Conservation (phyloP, 2,113 vertebrate species). For the Stegastes partitus region DNA sequence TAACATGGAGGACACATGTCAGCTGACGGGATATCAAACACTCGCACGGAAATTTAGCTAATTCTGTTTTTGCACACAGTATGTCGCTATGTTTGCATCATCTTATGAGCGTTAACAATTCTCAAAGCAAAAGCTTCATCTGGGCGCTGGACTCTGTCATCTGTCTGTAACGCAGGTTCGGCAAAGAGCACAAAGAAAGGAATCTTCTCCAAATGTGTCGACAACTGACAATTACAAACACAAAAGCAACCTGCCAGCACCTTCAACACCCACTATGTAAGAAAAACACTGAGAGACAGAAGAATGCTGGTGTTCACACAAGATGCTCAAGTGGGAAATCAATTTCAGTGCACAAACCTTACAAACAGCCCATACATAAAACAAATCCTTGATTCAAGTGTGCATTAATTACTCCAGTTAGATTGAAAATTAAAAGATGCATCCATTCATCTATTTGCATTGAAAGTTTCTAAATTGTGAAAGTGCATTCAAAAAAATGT, state of each 20-base stretch:
- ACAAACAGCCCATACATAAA: constrained; percentile 41
- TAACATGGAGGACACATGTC: constrained; percentile 58
- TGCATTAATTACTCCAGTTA: constrained; percentile 20
- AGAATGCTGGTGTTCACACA: constrained; percentile 11
- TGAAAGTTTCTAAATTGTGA: constrained; percentile 12
- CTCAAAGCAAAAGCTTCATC: not conserved
- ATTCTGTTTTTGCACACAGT: not conserved
- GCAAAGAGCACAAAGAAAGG: constrained; percentile 8
- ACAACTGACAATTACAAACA: constrained; percentile 27
- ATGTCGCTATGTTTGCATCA: not conserved
- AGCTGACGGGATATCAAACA: constrained; percentile 42
- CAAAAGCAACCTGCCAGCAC: constrained; percentile 24
- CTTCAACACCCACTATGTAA: constrained; percentile 9
- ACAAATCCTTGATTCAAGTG: constrained; percentile 41
- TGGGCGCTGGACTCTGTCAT: not conserved
- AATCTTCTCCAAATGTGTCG: constrained; percentile 24
- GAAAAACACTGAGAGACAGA: not conserved
- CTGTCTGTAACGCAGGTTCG: constrained; percentile 5
- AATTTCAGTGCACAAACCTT: constrained; percentile 11
- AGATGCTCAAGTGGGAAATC: constrained; percentile 20
- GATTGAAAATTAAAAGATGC: not conserved
- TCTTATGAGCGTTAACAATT: not conserved
- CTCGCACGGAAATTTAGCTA: not conserved
- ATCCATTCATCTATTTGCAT: constrained; percentile 33
- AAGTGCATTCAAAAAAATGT: constrained; percentile 8